Percentiles rank a stretch among this genome's conserved stretches.
phyloP scores from a whole-genome alignment of 2,113 vertebrate species.

The Pantherophis guttatus region DNA sequence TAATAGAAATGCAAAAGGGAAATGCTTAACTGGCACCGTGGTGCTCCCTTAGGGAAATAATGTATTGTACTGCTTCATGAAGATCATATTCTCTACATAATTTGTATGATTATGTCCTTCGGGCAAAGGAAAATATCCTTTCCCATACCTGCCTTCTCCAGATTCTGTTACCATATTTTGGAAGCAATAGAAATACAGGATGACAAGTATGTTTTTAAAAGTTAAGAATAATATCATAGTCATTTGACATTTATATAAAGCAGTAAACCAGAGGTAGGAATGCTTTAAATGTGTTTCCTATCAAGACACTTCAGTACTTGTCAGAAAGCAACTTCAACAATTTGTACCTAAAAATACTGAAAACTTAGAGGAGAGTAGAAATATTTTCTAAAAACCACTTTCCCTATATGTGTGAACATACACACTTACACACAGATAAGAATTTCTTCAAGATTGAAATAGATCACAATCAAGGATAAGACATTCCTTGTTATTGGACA shows the following conservation, averaged over 20 bases:
- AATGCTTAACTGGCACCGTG: conserved; percentile 46
- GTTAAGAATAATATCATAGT: neutral
- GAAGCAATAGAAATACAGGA: neutral
- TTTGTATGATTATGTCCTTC: neutral
- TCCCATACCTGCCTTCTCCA: neutral
- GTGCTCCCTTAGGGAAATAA: conserved; percentile 31
- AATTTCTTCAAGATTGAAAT: neutral
- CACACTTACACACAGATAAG: neutral
- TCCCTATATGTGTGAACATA: neutral
- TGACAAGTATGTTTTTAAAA: neutral
- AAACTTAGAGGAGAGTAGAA: neutral
- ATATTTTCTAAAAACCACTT: neutral
- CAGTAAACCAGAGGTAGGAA: neutral
- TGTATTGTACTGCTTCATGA: conserved; percentile 26
- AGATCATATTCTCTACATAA: conserved; percentile 32
- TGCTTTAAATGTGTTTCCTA: neutral
- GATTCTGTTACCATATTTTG: neutral
- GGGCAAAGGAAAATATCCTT: neutral
- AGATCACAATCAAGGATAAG: neutral
- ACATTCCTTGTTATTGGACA: neutral
- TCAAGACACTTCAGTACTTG: neutral
- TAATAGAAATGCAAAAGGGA: conserved; percentile 48
- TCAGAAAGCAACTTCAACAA: neutral
- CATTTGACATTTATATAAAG: neutral
- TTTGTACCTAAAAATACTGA: neutral